Percentiles rank a stretch among this genome's conserved stretches.
These are phyloP conservation scores for Okapia johnstoni DNA, from an alignment of 2,113 vertebrate genomes.

Conservation along the genomic window DNA sequence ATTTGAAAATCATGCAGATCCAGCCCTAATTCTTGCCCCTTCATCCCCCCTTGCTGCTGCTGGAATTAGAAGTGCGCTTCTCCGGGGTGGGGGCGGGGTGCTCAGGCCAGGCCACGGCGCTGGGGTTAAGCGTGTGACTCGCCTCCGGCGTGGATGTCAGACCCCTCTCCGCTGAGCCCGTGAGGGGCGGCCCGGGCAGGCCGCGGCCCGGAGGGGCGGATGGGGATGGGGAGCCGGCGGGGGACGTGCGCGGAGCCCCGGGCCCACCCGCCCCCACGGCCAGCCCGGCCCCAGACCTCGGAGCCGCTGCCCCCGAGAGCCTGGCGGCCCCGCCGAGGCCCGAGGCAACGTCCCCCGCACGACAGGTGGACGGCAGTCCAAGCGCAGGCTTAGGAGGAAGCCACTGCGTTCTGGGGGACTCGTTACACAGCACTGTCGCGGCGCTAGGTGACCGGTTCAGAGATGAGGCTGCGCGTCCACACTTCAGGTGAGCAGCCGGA, in stretches of 20 bases:
- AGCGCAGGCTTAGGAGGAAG: background rate
- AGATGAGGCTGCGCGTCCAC: rapidly evolving
- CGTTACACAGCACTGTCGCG: too few relatives aligned
- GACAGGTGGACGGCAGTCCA: rapidly evolving
- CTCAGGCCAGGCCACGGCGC: background rate
- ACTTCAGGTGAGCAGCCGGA: background rate
- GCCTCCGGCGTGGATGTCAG: too few relatives aligned
- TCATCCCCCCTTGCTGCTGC: background rate
- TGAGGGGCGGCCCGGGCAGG: background rate
- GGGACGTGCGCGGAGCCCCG: rapidly evolving
- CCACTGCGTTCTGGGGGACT: background rate
- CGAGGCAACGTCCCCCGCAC: rapidly evolving
- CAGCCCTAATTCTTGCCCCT: too few relatives aligned
- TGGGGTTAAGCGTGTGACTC: background rate
- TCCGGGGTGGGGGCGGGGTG: background rate
- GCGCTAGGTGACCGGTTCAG: too few relatives aligned
- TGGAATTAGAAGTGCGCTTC: too few relatives aligned
- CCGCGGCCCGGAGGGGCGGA: rapidly evolving
- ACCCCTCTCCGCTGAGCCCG: background rate
- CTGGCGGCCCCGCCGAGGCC: rapidly evolving
- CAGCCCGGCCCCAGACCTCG: background rate
- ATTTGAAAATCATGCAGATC: too few relatives aligned
- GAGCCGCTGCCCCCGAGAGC: background rate
- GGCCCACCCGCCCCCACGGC: too few relatives aligned
- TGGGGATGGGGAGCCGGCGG: background rate